These are phyloP conservation scores for Cheilosia vernalis DNA, from an alignment of 2,888 invertebrate species.

Conservation along the genomic window DNA sequence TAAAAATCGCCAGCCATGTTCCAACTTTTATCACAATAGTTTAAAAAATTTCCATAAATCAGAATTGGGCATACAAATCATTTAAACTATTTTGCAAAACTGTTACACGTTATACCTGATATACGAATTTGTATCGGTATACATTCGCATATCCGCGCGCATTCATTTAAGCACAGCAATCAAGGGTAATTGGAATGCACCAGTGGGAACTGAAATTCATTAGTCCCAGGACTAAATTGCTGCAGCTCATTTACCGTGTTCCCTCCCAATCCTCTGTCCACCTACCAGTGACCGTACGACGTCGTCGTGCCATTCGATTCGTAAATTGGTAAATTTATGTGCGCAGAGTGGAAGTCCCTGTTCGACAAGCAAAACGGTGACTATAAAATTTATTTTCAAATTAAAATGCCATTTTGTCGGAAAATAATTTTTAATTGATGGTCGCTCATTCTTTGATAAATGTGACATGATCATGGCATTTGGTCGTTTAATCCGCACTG, in stretches of 20 bases:
- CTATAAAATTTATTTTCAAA: conserved; percentile 83
- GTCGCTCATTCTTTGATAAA: conserved; percentile 73
- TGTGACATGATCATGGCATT: conserved; percentile 74
- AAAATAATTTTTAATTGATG: conserved; percentile 76
- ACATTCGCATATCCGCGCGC: conserved; percentile 34
- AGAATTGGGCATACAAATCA: conserved; percentile 7
- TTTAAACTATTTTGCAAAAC: conserved; percentile 6
- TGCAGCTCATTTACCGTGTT: conserved; percentile 50
- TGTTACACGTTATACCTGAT: conserved; percentile 13
- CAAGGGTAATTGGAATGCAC: conserved; percentile 70
- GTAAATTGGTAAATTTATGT: conserved; percentile 74
- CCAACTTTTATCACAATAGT: neutral
- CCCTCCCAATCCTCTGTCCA: conserved; percentile 19
- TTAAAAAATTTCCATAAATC: neutral
- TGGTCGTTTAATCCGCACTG: conserved; percentile 72
- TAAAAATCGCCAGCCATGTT: no score
- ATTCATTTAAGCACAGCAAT: conserved; percentile 69
- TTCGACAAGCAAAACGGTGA: conserved; percentile 73
- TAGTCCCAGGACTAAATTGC: conserved; percentile 70
- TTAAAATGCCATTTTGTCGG: conserved; percentile 82
- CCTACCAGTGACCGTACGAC: no score
- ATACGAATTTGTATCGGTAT: neutral
- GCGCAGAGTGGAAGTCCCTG: conserved; percentile 69
- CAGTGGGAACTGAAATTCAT: conserved; percentile 72
- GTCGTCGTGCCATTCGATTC: conserved; percentile 12